Percentiles rank a stretch among this genome's conserved stretches.
These are phyloP conservation scores for Phallusia fumigata DNA, from an alignment of 23 tunicate species.

Conservation along the genomic window DNA sequence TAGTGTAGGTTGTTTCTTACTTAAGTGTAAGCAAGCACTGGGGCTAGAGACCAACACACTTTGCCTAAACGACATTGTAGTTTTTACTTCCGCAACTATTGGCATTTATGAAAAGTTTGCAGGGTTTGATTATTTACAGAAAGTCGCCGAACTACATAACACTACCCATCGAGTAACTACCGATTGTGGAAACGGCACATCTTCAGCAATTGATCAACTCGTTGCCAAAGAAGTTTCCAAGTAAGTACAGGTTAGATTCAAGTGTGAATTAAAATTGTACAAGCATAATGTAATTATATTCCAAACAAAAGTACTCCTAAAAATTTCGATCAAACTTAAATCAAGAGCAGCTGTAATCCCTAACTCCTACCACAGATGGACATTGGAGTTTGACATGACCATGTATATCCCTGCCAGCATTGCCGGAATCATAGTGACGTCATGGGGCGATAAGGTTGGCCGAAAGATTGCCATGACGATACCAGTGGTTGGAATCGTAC, in stretches of 20 bases:
- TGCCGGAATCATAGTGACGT: conserved; percentile 40
- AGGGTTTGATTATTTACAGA: background rate
- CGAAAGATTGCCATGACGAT: conserved; percentile 57
- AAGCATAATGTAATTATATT: no score
- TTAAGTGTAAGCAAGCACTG: no score
- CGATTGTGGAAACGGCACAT: background rate
- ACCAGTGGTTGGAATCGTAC: conserved; percentile 42
- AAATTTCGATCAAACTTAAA: no score
- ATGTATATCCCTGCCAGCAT: conserved; percentile 74
- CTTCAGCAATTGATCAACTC: background rate
- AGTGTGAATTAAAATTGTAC: no score
- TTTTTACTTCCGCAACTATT: no score
- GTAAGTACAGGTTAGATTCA: background rate
- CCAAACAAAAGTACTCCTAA: no score
- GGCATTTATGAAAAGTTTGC: no score
- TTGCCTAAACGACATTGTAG: no score
- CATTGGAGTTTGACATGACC: conserved; percentile 40
- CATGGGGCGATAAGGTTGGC: conserved; percentile 75
- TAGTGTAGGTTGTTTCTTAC: no score
- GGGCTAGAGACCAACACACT: no score
- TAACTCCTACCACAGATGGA: conserved; percentile 48
- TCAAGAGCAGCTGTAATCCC: no score
- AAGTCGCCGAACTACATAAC: background rate
- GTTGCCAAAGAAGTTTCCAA: conserved; percentile 1
- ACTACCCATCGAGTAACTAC: background rate